Base-by-base conservation (phyloP, 2,888 invertebrate genomes). In the Apotomis betuletana region DNA sequence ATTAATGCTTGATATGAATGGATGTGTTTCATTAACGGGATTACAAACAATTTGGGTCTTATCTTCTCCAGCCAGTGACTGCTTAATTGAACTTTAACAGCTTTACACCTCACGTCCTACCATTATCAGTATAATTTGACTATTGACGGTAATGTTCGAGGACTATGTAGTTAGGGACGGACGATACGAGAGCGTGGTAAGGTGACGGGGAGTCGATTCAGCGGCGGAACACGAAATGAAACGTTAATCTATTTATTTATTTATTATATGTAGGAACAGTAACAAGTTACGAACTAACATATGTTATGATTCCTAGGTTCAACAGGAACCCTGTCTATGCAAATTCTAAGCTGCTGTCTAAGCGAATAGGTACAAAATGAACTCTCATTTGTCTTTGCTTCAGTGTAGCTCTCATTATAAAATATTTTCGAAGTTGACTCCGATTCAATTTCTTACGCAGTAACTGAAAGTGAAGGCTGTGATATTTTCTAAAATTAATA, bases 11-110 rank as follows among this genome's bases (percentile, higher is more conserved):
- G 9, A 10, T 54, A 54, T 64, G 54, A 64, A 64, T 64, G 54
- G 44, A 64, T 54, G 63, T 54, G 52, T 64, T 51, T 64, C 54
- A 12, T 44, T 64, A 55, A 12, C n/a, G n/a, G n/a, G 49, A 52
- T 52, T 55, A 9, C 52, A 13, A 52, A 51, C 51, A 36, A 54
- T 41, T 61, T 3, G 52, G 13, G 5, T 36, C 36, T 36, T 57
- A 38, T 57, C 57, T 57, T 36, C 12, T 10, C 12, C 12, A 36
- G 57, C 10, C 57, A 57, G 12, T 38, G 36, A 4, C 10, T 5
- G 36, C 8, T 57, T 12, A 1, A 12, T 12, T 36, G 12, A 12
- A 6, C 10, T 27, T 54, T 4, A 49, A 10, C 9, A 49, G 49
- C 49, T 10, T 49, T 41, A 41, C 41, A 41, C 41, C 6, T 41